Evolutionary conservation across 1,140 invertebrate species (phyloP).

Genomic region (Polypedilum vanderplanki): DNA sequence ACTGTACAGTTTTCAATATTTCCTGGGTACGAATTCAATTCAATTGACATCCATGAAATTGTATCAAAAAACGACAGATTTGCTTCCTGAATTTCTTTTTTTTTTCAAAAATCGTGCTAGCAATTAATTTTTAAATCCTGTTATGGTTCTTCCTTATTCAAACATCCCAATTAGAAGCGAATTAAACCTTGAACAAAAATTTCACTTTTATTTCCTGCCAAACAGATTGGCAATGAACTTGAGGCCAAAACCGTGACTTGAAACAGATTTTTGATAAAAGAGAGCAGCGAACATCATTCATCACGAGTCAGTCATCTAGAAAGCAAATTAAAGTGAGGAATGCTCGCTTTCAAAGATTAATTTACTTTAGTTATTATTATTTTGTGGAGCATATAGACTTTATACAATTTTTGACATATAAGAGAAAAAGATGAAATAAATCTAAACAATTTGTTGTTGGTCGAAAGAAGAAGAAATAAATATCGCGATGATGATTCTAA

Average conservation of each 20-base stretch:
- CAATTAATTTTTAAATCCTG: background rate
- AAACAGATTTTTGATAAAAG: background rate
- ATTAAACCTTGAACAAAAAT: too few relatives aligned
- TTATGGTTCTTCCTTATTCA: background rate
- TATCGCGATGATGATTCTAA: background rate
- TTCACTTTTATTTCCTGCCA: too few relatives aligned
- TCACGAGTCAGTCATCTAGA: background rate
- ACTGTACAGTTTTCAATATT: background rate
- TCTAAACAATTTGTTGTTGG: background rate
- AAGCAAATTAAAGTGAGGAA: background rate
- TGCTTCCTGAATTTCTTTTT: background rate
- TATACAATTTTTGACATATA: background rate
- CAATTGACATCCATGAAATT: background rate
- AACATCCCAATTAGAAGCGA: background rate
- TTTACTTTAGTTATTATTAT: background rate
- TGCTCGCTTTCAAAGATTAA: background rate
- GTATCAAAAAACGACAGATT: background rate
- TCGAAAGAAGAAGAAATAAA: background rate
- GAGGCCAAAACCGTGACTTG: background rate
- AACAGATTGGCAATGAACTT: slow-evolving; percentile 6
- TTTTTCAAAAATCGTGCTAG: background rate
- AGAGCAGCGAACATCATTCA: background rate
- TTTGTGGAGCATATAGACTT: background rate
- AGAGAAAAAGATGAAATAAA: background rate
- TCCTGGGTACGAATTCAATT: background rate